Evolutionary conservation across 2,888 invertebrate species (phyloP), one percentile per base, ranked within the genome.

Genomic region (Empis livida): DNA sequence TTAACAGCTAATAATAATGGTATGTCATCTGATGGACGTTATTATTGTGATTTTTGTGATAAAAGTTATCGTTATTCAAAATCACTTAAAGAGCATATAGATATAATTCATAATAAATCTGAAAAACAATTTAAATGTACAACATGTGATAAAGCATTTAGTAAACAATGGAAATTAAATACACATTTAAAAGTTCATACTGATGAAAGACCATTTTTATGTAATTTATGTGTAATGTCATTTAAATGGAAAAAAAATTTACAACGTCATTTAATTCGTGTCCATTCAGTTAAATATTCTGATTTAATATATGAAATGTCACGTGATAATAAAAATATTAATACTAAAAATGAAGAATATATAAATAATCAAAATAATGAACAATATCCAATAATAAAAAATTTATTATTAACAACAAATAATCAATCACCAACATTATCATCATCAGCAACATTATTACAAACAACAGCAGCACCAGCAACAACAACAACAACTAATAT

Each of bases 211-310:
- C 41, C 41, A n/a, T 41, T 23, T 14, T 13, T 41, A n/a, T 41
- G 41, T 13, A 41, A 2, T 14, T 14, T 41, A 14, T 41, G 41
- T 27, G 41, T 41, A 14, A 41, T 41, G 41, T 20, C 41, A 13
- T 41, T 41, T n/a, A 41, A 41, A 41, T 41, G 41, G 41, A 41
- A 41, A 14, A 41, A 41, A n/a, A 41, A 41, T 41, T 20, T 41
- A 8, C 23, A 20, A n/a, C 20, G 41, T n/a, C 41, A 41, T n/a
- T 41, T 41, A n/a, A 41, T 41, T 5, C 20, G 41, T 14, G 27
- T 41, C 13, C 41, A 41, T 27, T 20, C 20, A 20, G 27, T 41
- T 14, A 41, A 20, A 27, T 14, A 20, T 13, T 41, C 41, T 6
- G 41, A 41, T 11, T 23, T 41, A n/a, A n/a, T n/a, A 2, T n/a